phyloP scores from a whole-genome alignment of 2,888 invertebrate species.

The Drosophila peninsularis region DNA sequence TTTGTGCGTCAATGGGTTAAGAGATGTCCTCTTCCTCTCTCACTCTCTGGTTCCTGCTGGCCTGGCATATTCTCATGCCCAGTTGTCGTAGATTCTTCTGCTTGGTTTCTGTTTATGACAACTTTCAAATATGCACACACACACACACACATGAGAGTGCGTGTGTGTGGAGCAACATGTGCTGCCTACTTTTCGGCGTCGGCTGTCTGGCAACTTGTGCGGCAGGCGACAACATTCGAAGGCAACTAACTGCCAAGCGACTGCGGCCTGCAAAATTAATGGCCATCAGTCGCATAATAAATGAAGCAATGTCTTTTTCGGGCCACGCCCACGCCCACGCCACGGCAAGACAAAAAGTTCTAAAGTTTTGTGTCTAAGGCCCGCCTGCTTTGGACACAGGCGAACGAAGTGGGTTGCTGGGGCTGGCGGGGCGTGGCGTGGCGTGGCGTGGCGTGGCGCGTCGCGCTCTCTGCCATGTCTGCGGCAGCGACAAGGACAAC shows the following conservation, averaged over 20 bases:
- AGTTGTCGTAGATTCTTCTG: constrained; percentile 4
- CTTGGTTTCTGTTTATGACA: constrained; percentile 60
- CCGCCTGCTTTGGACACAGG: constrained; percentile 30
- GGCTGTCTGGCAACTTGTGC: constrained; percentile 42
- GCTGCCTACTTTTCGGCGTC: constrained; percentile 55
- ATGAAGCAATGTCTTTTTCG: constrained; percentile 67
- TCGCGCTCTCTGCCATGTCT: not conserved
- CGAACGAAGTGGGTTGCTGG: too few species aligned
- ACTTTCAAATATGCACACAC: constrained; percentile 58
- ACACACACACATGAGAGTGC: not conserved
- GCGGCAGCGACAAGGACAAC: constrained; percentile 34
- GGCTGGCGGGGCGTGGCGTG: not conserved
- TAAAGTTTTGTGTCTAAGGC: constrained; percentile 56
- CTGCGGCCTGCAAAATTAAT: constrained; percentile 75
- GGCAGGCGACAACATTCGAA: constrained; percentile 28
- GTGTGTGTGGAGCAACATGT: constrained; percentile 47
- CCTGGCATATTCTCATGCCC: constrained; percentile 46
- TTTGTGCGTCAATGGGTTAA: constrained; percentile 41
- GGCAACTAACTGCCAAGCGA: constrained; percentile 46
- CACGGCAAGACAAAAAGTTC: constrained; percentile 49
- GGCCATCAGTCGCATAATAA: constrained; percentile 81
- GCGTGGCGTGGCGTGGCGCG: not conserved
- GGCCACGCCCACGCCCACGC: constrained; percentile 50
- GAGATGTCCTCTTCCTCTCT: not conserved
- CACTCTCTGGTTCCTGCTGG: not conserved